Evolutionary conservation across 2,888 invertebrate species (phyloP).

Genomic region (Calliopum simillimum): DNA sequence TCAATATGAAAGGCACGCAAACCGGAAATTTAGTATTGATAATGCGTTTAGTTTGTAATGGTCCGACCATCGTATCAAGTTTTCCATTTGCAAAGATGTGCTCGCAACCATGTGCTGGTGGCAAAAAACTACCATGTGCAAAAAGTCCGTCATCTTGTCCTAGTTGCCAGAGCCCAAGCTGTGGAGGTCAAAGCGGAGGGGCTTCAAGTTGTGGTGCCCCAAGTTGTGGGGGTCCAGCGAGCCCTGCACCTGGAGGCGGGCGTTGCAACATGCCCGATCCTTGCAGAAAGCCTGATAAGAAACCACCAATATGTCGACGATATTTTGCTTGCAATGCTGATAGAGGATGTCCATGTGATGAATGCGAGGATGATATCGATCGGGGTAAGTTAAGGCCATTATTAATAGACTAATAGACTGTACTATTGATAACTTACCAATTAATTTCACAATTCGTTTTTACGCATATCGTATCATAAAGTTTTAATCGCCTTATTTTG

Average conservation of each 20-base stretch:
- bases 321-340: conserved; percentile 61
- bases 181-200: neutral
- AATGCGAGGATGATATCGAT: conserved; percentile 61
- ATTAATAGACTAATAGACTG: too few relatives aligned
- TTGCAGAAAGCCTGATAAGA: conserved; percentile 38
- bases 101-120: conserved; percentile 42
- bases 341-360: conserved; percentile 56
- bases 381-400: conserved; percentile 55
- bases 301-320: conserved; percentile 49
- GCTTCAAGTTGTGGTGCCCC: conserved; percentile 20
- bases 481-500: too few relatives aligned
- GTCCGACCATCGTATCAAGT: conserved; percentile 61
- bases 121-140: conserved; percentile 26
- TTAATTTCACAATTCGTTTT: too few relatives aligned
- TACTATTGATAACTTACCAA: too few relatives aligned
- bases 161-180: conserved; percentile 32
- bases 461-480: too few relatives aligned
- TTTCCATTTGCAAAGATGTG: conserved; percentile 57
- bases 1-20: conserved; percentile 59
- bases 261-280: conserved; percentile 49
- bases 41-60: conserved; percentile 63
- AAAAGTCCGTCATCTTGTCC: conserved; percentile 29
- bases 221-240: neutral
- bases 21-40: conserved; percentile 64
- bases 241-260: conserved; percentile 14